phyloP scores from a whole-genome alignment of 1,140 invertebrate species.

The Stegodyphus mimosarum region DNA sequence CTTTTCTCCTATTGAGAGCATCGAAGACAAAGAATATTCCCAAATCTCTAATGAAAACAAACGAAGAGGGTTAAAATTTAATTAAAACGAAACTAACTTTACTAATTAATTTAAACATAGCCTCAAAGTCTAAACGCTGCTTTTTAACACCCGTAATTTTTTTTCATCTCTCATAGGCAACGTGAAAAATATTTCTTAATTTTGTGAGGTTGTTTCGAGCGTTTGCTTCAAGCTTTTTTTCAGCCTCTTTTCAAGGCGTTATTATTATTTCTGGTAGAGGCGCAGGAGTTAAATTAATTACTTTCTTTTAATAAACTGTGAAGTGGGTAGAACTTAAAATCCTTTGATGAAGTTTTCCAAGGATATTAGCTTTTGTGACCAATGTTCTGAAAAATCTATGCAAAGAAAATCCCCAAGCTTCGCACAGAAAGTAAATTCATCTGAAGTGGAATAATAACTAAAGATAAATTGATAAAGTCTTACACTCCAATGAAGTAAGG shows the following conservation, averaged over 20 bases:
- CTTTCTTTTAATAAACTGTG: neutral
- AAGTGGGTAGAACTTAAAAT: neutral
- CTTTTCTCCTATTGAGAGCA: too few species aligned
- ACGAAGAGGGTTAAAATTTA: conserved; percentile 32
- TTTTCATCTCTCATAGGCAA: neutral
- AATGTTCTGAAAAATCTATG: too few species aligned
- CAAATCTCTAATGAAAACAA: conserved; percentile 13
- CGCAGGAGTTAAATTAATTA: neutral
- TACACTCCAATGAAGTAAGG: too few species aligned
- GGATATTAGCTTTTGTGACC: too few species aligned
- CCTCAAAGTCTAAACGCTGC: neutral
- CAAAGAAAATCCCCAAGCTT: too few species aligned
- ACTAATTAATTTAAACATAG: conserved; percentile 40
- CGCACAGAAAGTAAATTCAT: too few species aligned
- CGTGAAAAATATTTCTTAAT: conserved; percentile 35
- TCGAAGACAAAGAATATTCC: too few species aligned
- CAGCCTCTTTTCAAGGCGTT: neutral
- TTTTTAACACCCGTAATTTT: neutral
- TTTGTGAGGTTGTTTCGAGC: neutral
- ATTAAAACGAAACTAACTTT: conserved; percentile 51
- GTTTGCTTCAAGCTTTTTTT: too few species aligned
- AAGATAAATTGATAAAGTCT: too few species aligned
- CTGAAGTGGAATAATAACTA: too few species aligned
- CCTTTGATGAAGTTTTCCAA: too few species aligned
- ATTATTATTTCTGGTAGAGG: neutral